phyloP scores from a whole-genome alignment of 35 echinoderm and acorn worm species.

The Hemicentrotus pulcherrimus region DNA sequence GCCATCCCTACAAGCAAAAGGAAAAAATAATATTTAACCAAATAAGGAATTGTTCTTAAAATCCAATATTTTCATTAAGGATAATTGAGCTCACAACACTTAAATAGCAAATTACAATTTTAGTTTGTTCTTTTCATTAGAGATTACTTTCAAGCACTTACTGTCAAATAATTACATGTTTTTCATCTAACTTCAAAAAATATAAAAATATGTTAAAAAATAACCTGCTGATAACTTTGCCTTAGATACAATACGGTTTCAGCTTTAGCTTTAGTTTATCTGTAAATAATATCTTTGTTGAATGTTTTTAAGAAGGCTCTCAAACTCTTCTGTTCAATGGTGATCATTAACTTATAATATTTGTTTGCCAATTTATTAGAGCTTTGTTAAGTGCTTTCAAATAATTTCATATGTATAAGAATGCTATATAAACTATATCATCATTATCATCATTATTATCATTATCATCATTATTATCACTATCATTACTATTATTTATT shows the following conservation, averaged over 20 bases:
- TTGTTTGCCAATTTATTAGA: no score
- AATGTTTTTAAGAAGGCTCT: no score
- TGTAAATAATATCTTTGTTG: background rate
- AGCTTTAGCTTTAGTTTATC: no score
- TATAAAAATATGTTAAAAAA: background rate
- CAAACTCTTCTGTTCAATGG: no score
- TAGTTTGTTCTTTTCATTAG: background rate
- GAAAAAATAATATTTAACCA: background rate
- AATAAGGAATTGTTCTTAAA: background rate
- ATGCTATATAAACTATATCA: no score
- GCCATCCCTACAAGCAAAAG: slow-evolving; percentile 82
- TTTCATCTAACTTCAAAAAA: background rate
- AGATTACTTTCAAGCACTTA: background rate
- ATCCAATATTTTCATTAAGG: background rate
- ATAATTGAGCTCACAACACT: background rate
- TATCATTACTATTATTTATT: background rate
- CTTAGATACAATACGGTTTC: background rate
- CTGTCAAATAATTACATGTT: background rate
- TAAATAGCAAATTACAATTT: background rate
- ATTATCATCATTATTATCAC: background rate
- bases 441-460: no score
- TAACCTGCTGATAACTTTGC: background rate
- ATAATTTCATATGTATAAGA: no score
- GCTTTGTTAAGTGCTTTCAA: no score
- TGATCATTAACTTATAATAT: no score